Evolutionary conservation across 2,797 vertebrate genomes (phyloP).

Genomic region (Onychomys arenicola): DNA sequence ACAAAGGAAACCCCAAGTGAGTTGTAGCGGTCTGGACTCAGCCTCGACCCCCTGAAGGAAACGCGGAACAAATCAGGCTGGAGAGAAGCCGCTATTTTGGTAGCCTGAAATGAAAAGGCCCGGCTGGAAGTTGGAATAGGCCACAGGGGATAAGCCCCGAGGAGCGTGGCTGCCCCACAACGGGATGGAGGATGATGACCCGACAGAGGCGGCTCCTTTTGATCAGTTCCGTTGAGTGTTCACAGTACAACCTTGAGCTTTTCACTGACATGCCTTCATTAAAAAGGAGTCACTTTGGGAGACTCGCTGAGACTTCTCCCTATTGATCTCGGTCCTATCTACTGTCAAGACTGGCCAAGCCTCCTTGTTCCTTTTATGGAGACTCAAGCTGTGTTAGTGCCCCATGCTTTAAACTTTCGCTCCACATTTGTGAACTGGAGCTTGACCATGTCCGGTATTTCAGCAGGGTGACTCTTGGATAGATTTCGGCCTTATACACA

Average conservation of each 20-base stretch:
- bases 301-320: neutral
- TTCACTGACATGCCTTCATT: neutral
- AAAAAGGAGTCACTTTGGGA: neutral
- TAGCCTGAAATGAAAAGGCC: neutral
- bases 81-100: neutral
- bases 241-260: neutral
- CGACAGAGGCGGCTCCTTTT: neutral
- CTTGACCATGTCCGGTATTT: neutral
- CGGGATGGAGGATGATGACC: neutral
- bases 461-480: neutral
- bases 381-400: neutral
- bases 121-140: neutral
- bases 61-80: neutral
- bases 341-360: neutral
- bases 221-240: neutral
- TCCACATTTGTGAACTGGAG: neutral
- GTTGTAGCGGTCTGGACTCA: neutral
- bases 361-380: neutral
- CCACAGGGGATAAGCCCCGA: no score
- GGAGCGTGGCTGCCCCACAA: neutral
- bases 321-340: neutral
- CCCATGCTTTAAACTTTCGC: neutral
- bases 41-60: neutral
- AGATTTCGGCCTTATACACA: neutral
- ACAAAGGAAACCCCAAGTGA: neutral